Percentiles rank a stretch among this genome's conserved stretches.
These are phyloP conservation scores for Clunio marinus DNA, from an alignment of 2,888 invertebrate genomes.

Conservation along the genomic window DNA sequence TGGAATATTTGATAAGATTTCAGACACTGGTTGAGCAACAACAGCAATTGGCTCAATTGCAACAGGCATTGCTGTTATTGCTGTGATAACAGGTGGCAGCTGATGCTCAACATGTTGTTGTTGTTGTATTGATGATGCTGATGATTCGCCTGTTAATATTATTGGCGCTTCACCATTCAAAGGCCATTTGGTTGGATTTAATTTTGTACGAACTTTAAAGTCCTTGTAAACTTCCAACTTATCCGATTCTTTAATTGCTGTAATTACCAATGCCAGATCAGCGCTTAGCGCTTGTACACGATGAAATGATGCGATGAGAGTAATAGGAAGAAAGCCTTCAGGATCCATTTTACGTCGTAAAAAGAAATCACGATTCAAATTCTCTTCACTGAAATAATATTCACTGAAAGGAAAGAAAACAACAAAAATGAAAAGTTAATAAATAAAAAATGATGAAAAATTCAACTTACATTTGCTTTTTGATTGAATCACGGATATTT, in stretches of 20 bases:
- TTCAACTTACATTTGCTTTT: constrained; percentile 81
- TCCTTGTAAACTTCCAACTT: constrained; percentile 74
- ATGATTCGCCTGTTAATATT: not conserved
- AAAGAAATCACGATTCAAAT: constrained; percentile 92
- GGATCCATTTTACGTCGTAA: constrained; percentile 93
- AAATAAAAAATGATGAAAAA: constrained; percentile 35
- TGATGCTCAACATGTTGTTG: constrained; percentile 1
- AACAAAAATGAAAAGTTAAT: not conserved
- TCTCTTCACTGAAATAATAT: constrained; percentile 98
- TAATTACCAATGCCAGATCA: constrained; percentile 76
- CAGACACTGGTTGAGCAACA: constrained; percentile 53
- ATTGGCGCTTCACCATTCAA: constrained; percentile 49
- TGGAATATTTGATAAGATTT: constrained; percentile 59
- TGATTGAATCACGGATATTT: constrained; percentile 76
- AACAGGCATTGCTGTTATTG: constrained; percentile 37
- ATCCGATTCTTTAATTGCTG: constrained; percentile 80
- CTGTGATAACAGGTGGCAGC: not conserved
- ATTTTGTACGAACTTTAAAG: constrained; percentile 76
- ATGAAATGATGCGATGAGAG: constrained; percentile 93
- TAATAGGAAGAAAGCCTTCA: constrained; percentile 89
- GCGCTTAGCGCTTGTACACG: constrained; percentile 83
- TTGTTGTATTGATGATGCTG: too few species aligned
- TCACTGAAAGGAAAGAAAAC: constrained; percentile 79
- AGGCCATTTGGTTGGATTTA: constrained; percentile 86
- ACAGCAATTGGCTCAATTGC: constrained; percentile 52